A percentile compares a stretch with the other conserved stretches of the same genome.
Evolutionary conservation across 2,888 invertebrate genomes (phyloP).

Genomic region (Metalampra italica): DNA sequence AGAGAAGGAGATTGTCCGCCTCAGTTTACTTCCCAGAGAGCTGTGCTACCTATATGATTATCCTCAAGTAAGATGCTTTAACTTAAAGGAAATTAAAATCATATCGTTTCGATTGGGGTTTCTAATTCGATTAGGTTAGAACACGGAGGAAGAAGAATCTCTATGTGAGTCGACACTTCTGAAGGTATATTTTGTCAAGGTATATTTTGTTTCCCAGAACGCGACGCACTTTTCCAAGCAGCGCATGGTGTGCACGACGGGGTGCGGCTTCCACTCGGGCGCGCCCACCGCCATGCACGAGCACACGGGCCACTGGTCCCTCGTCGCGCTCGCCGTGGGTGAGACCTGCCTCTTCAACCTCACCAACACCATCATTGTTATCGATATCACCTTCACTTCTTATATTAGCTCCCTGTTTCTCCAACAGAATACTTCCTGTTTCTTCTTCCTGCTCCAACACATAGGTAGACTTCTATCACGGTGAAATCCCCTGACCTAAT

Average conservation of each 20-base stretch:
- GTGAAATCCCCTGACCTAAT: too few relatives aligned
- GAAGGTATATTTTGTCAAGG: not conserved
- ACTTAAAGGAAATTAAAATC: too few relatives aligned
- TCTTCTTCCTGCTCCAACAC: too few relatives aligned
- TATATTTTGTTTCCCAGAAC: constrained; percentile 32
- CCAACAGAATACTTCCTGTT: too few relatives aligned
- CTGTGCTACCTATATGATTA: constrained; percentile 46
- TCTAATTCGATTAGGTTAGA: too few relatives aligned
- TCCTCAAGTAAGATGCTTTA: constrained; percentile 22
- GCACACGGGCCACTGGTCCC: constrained; percentile 61
- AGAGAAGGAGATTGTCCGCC: constrained; percentile 42
- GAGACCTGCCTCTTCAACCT: not conserved
- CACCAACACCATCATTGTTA: too few relatives aligned
- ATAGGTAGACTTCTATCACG: too few relatives aligned
- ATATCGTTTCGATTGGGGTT: too few relatives aligned
- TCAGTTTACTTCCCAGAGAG: constrained; percentile 44
- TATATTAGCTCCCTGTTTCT: too few relatives aligned
- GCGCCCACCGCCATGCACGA: constrained; percentile 60
- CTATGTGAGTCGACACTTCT: not conserved
- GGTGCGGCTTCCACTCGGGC: constrained; percentile 60
- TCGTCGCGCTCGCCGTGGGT: constrained; percentile 56
- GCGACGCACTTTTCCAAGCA: constrained; percentile 25
- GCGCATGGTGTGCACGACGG: constrained; percentile 48
- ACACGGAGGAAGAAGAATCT: too few relatives aligned
- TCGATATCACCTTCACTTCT: too few relatives aligned